Percentiles rank a stretch among this genome's conserved stretches.
These are phyloP conservation scores for Diplazon laetatorius DNA, from an alignment of 2,888 invertebrate genomes.

Conservation along the genomic window DNA sequence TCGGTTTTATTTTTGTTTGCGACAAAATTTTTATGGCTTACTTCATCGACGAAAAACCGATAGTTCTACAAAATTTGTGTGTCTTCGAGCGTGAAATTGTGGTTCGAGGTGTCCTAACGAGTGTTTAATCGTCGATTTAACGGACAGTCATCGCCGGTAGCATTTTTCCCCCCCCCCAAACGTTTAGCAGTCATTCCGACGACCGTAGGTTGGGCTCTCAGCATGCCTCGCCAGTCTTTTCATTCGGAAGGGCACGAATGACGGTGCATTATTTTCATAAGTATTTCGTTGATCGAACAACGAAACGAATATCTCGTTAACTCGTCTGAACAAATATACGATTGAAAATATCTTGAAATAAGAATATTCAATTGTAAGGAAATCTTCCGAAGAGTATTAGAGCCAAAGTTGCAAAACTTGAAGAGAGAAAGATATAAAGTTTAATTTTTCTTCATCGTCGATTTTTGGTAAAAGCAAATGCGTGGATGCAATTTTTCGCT, in stretches of 20 bases:
- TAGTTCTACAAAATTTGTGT: slow-evolving; percentile 30
- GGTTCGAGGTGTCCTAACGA: slow-evolving; percentile 68
- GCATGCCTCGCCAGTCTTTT: slow-evolving; percentile 40
- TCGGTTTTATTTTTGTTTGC: slow-evolving; percentile 25
- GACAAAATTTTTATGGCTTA: slow-evolving; percentile 25
- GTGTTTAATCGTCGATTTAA: slow-evolving; percentile 74
- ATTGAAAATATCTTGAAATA: slow-evolving; percentile 22
- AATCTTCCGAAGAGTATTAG: too few species aligned
- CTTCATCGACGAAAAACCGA: slow-evolving; percentile 65
- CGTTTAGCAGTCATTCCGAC: slow-evolving; percentile 38
- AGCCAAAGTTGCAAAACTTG: too few species aligned
- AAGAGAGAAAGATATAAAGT: too few species aligned
- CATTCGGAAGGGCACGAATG: slow-evolving; percentile 69
- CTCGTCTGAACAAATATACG: not conserved
- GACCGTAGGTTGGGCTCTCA: not conserved
- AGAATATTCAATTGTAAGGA: slow-evolving; percentile 22
- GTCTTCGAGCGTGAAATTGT: slow-evolving; percentile 75
- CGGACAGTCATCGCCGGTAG: slow-evolving; percentile 66
- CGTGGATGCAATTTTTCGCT: not conserved
- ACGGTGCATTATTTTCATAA: slow-evolving; percentile 71
- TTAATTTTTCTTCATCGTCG: slow-evolving; percentile 29
- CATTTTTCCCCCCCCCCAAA: slow-evolving; percentile 68
- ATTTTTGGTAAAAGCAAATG: slow-evolving; percentile 20
- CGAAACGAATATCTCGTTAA: slow-evolving; percentile 26
- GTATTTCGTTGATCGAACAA: slow-evolving; percentile 31